Conservation (phyloP, 2,888 invertebrate species). For the Amblyteles armatorius region DNA sequence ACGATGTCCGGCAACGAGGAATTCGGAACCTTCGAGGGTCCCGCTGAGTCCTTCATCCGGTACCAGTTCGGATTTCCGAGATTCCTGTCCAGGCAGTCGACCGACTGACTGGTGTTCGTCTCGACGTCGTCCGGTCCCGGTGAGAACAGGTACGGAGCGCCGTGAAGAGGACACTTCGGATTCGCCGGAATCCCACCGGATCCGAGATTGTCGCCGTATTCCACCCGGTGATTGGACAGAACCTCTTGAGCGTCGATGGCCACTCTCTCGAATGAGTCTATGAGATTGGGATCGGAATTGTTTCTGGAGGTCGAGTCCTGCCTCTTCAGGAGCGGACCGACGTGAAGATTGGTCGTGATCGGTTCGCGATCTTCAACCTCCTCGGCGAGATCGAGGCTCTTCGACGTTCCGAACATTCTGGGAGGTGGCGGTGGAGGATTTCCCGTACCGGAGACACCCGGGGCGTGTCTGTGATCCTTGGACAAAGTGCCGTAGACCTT, state of each 20-base stretch:
- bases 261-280: slow-evolving; percentile 76
- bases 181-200: slow-evolving; percentile 76
- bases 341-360: slow-evolving; percentile 81
- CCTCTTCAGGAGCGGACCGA: slow-evolving; percentile 79
- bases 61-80: slow-evolving; percentile 73
- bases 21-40: slow-evolving; percentile 52
- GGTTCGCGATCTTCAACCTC: slow-evolving; percentile 77
- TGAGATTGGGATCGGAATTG: slow-evolving; percentile 77
- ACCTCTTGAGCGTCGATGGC: slow-evolving; percentile 69
- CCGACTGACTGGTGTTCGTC: slow-evolving; percentile 70
- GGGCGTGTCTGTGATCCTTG: slow-evolving; percentile 73
- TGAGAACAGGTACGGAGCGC: slow-evolving; percentile 77
- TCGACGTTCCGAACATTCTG: slow-evolving; percentile 86
- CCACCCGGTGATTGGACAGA: slow-evolving; percentile 66
- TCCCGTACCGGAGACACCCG: slow-evolving; percentile 64
- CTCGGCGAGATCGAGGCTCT: slow-evolving; percentile 78
- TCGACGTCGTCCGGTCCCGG: slow-evolving; percentile 83
- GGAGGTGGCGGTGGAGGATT: slow-evolving; percentile 89
- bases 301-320: slow-evolving; percentile 76
- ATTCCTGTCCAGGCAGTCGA: slow-evolving; percentile 73
- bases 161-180: slow-evolving; percentile 77
- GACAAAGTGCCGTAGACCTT: slow-evolving; percentile 75
- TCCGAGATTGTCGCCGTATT: slow-evolving; percentile 76
- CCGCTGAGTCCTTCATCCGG: slow-evolving; percentile 47
- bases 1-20: slow-evolving; percentile 70